phyloP scores from a whole-genome alignment of 2,113 vertebrate genomes.

The Ailurus styani region DNA sequence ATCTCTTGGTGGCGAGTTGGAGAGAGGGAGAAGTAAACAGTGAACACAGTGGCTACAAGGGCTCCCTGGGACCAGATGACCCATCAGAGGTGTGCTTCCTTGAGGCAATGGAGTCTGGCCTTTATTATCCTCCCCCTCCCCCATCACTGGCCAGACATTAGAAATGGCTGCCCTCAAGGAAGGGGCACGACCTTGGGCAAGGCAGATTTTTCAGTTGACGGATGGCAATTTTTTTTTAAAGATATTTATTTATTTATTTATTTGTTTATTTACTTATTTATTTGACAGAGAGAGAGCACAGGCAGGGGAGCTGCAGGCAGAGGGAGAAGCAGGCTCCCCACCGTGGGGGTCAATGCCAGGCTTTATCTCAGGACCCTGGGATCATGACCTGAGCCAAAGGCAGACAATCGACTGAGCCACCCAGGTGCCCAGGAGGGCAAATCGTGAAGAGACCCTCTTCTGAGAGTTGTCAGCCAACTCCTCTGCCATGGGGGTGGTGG shows the following conservation, averaged over 20 bases:
- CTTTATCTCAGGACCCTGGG: too few species aligned
- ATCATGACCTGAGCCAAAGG: too few species aligned
- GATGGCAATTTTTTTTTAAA: neutral
- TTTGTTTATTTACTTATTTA: too few species aligned
- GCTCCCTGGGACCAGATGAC: neutral
- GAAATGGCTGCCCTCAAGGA: neutral
- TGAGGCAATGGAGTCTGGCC: neutral
- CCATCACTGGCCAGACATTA: neutral
- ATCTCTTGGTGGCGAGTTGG: neutral
- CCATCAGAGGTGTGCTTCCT: neutral
- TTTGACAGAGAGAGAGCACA: too few species aligned
- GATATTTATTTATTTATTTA: too few species aligned
- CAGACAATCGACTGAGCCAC: too few species aligned
- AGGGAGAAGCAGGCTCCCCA: too few species aligned
- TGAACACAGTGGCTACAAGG: neutral
- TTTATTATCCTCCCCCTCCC: neutral
- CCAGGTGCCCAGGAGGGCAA: neutral
- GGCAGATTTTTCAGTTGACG: neutral
- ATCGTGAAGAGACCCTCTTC: neutral
- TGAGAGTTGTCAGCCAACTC: neutral
- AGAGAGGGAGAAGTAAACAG: neutral
- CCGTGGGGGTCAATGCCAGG: too few species aligned
- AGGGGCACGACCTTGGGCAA: neutral
- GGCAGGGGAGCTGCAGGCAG: too few species aligned
- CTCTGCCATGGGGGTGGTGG: neutral